These are phyloP conservation scores for Argyresthia albistria DNA, from an alignment of 2,888 invertebrate species.

Conservation along the genomic window DNA sequence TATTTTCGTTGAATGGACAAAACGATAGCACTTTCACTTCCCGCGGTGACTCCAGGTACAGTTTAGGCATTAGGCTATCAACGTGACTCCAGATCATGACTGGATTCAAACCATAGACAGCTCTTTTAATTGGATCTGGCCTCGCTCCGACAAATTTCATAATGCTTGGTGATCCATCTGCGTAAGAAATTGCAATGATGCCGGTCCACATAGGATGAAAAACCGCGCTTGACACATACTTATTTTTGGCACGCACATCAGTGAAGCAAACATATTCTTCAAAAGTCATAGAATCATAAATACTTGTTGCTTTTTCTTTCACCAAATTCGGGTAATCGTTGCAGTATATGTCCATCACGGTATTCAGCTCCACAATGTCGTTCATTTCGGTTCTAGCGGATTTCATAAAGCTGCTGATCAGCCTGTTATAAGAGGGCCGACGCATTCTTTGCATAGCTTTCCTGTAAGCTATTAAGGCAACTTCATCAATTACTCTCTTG, in stretches of 20 bases:
- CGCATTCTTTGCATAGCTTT: conserved; percentile 39
- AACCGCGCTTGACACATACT: conserved; percentile 74
- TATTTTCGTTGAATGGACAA: conserved; percentile 78
- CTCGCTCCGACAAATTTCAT: conserved; percentile 47
- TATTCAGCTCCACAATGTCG: conserved; percentile 52
- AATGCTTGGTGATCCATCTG: conserved; percentile 66
- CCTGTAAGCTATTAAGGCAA: conserved; percentile 36
- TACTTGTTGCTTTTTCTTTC: conserved; percentile 30
- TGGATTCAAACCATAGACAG: conserved; percentile 75
- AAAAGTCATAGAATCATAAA: conserved; percentile 45
- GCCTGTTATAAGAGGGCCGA: conserved; percentile 47
- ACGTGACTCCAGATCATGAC: conserved; percentile 83
- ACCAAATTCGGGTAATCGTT: conserved; percentile 74
- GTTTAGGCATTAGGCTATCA: conserved; percentile 78
- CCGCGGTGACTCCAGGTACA: conserved; percentile 77
- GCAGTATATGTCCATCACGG: conserved; percentile 73
- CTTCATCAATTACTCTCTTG: conserved; percentile 29
- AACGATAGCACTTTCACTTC: conserved; percentile 77
- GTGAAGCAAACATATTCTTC: conserved; percentile 76
- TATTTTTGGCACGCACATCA: conserved; percentile 76
- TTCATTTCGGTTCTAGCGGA: conserved; percentile 34
- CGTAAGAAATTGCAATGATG: conserved; percentile 77
- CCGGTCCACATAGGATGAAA: conserved; percentile 84
- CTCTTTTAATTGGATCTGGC: conserved; percentile 62
- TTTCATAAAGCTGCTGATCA: conserved; percentile 36